phyloP scores from a whole-genome alignment of 2,797 vertebrate genomes.

The Lepilemur septentrionalis region DNA sequence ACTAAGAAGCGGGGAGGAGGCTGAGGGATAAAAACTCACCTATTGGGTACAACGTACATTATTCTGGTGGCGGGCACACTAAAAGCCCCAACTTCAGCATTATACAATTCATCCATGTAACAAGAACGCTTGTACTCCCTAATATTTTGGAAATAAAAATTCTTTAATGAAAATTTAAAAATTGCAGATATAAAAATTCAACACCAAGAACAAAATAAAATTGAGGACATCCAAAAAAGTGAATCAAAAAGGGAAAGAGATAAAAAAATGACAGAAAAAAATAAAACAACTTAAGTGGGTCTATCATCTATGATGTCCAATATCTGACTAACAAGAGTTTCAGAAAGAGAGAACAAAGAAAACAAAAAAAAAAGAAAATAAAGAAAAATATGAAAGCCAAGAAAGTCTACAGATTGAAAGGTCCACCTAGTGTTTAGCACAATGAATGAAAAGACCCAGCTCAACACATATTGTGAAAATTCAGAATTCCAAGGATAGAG shows the following conservation, averaged over 20 bases:
- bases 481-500: not conserved
- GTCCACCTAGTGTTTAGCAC: not conserved
- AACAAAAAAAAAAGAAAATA: not conserved
- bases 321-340: not conserved
- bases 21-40: too few species aligned
- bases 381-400: not conserved
- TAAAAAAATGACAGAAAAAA: not conserved
- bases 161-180: not conserved
- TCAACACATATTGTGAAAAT: not conserved
- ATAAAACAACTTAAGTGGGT: not conserved
- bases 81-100: too few species aligned
- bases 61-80: too few species aligned
- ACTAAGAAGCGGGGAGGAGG: too few species aligned
- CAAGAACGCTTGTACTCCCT: too few species aligned
- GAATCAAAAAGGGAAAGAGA: not conserved
- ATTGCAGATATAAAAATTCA: slow-evolving; percentile 14
- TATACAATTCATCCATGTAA: too few species aligned
- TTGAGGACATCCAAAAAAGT: not conserved
- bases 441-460: not conserved
- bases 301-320: not conserved
- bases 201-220: not conserved
- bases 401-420: not conserved
- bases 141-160: too few species aligned
- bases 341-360: not conserved
- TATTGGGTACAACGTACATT: too few species aligned